A percentile compares a stretch with the other conserved stretches of the same genome.
Evolutionary conservation across 2,113 vertebrate species (phyloP).

Genomic region (Stigmatopora nigra): DNA sequence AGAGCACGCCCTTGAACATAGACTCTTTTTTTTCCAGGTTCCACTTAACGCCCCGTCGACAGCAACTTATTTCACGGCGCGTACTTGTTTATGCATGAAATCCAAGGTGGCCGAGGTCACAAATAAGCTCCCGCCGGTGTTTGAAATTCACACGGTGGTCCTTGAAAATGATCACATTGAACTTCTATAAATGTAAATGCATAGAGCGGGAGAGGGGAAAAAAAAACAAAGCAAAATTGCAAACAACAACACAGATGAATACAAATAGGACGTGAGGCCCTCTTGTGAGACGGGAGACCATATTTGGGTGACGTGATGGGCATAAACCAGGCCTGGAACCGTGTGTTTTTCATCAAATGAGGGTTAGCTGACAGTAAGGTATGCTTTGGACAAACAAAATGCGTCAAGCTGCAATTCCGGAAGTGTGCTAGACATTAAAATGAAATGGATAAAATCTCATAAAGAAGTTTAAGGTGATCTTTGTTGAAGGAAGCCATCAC

Average conservation of each 20-base stretch:
- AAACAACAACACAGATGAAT: slow-evolving; percentile 7
- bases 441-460: not conserved
- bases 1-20: slow-evolving; percentile 47
- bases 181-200: not conserved
- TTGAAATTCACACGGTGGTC: not conserved
- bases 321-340: too few species aligned
- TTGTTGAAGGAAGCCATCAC: slow-evolving; percentile 40
- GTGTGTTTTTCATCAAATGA: not conserved
- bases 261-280: slow-evolving; percentile 9
- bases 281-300: not conserved
- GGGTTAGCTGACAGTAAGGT: not conserved
- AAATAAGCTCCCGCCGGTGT: not conserved
- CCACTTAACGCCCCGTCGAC: slow-evolving; percentile 23
- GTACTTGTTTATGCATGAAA: slow-evolving; percentile 18
- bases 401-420: too few species aligned
- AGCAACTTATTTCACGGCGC: not conserved
- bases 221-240: slow-evolving; percentile 10
- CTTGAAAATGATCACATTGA: not conserved
- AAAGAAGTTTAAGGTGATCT: not conserved
- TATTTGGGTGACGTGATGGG: not conserved
- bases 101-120: not conserved
- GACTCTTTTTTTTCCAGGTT: slow-evolving; percentile 39
- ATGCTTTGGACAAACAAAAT: not conserved
- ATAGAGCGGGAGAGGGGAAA: not conserved
- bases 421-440: too few species aligned